Base-by-base conservation (phyloP, 1,140 invertebrate species). In the Lordiphosa collinella region DNA sequence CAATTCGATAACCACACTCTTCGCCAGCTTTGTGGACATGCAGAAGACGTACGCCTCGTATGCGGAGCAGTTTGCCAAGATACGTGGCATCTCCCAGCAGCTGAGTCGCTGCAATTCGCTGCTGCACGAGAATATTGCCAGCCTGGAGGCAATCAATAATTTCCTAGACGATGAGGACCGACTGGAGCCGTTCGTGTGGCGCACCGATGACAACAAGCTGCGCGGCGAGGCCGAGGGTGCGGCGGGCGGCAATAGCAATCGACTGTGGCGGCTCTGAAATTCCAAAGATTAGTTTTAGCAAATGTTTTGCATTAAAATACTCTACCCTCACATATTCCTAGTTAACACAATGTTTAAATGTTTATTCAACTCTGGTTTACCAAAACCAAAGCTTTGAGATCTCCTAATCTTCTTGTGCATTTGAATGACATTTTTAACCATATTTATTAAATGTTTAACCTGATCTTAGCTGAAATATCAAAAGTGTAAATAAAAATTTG, bases 181-280 rank as follows among this genome's bases (percentile, higher is more conserved):
- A 32, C 86, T 98, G 12, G 96, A 98, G 89, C 95, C 96, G 1
- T 98, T 98, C 89, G 93, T 96, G 7, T 97, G 95, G 96, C 95
- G 94, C 5, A 95, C 94, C 29, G 87, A 88, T 48, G 86, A 88
- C 43, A 88, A 79, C 48, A 88, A 88, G 56, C 52, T 76, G 58
- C 64, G 86, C 2, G 86, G 86, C 31, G 80, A 87, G 54, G 86
- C 86, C 0, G 86, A 87, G 13, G 86, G 85, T 10, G 85, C 84
- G 4, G 72, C 59, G 16, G 82, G 72, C 4, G 41, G 94, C 93
- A 75, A 70, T 13, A 86, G 76, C 61, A 74, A 46, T 29, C 68
- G 74, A 1, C 35, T 86, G 16, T 86, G 70, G 82, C 64, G 82
- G 0, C 64, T 86, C 7, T 31, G 10, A 1, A 16, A 43, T 40